Evolutionary conservation across 1,140 invertebrate genomes (phyloP).

Genomic region (Holotrichia oblita): DNA sequence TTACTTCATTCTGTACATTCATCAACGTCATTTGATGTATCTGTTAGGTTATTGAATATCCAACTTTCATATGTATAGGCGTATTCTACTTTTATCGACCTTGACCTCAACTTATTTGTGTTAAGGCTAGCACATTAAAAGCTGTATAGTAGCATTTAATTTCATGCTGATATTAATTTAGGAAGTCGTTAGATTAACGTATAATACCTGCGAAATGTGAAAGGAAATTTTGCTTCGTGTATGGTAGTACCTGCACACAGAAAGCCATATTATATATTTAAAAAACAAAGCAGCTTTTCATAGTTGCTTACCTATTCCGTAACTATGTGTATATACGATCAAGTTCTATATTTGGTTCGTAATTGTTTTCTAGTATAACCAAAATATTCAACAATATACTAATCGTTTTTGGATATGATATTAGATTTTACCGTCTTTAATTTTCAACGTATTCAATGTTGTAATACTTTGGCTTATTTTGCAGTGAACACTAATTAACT

Average conservation of each 20-base stretch:
- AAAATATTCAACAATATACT: too few species aligned
- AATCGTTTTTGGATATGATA: too few species aligned
- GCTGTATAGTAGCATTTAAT: not conserved
- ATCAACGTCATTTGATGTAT: not conserved
- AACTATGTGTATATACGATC: too few species aligned
- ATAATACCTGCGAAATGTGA: not conserved
- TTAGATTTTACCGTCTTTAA: too few species aligned
- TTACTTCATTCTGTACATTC: not conserved
- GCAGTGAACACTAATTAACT: too few species aligned
- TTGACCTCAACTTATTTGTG: constrained; percentile 6
- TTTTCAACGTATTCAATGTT: too few species aligned
- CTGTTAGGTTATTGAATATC: not conserved
- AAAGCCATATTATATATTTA: too few species aligned
- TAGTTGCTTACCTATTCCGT: too few species aligned
- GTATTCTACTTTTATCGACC: not conserved
- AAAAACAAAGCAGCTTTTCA: too few species aligned
- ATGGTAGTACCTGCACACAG: not conserved
- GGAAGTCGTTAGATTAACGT: constrained; percentile 4
- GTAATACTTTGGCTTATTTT: too few species aligned
- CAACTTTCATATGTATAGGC: not conserved
- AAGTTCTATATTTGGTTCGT: too few species aligned
- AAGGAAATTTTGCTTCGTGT: not conserved
- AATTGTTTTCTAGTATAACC: too few species aligned
- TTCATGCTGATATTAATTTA: not conserved
- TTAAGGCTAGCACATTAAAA: not conserved